Percentiles rank a stretch among this genome's conserved stretches.
phyloP scores from a whole-genome alignment of 2,888 invertebrate genomes.

The Dendrolimus houi region DNA sequence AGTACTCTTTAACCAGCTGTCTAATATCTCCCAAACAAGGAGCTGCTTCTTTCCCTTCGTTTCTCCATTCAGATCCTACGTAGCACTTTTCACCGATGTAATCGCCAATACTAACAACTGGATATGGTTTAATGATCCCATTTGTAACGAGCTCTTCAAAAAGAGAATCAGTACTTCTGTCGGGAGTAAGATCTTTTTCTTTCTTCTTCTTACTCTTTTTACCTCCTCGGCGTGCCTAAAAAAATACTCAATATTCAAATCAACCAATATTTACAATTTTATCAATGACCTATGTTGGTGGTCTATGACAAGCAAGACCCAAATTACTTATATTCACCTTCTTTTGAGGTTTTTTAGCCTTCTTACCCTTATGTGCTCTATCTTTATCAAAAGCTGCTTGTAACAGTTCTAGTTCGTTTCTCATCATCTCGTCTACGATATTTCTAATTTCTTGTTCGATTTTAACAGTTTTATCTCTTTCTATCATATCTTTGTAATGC shows the following conservation, averaged over 20 bases:
- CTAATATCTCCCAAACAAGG: constrained; percentile 87
- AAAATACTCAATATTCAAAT: neutral
- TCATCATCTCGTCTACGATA: constrained; percentile 87
- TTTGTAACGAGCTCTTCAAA: constrained; percentile 94
- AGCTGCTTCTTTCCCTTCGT: constrained; percentile 65
- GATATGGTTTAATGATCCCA: constrained; percentile 91
- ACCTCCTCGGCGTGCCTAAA: constrained; percentile 82
- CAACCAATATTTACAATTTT: neutral
- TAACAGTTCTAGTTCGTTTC: constrained; percentile 80
- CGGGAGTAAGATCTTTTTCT: constrained; percentile 95
- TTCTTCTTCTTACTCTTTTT: constrained; percentile 96
- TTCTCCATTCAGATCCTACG: constrained; percentile 68
- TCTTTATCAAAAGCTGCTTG: constrained; percentile 85
- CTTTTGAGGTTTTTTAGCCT: constrained; percentile 85
- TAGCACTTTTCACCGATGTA: constrained; percentile 90
- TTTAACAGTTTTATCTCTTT: constrained; percentile 87
- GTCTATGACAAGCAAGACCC: neutral
- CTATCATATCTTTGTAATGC: constrained; percentile 89
- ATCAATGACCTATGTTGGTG: neutral
- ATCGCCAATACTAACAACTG: constrained; percentile 79
- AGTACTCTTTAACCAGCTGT: constrained; percentile 90
- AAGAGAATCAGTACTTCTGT: constrained; percentile 91
- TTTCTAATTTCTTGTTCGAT: constrained; percentile 89
- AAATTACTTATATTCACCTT: constrained; percentile 40
- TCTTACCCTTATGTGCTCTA: constrained; percentile 83